Percentiles rank a stretch among this genome's conserved stretches.
Evolutionary conservation across 2,888 invertebrate species (phyloP).

Genomic region (Pyrocoelia pectoralis): DNA sequence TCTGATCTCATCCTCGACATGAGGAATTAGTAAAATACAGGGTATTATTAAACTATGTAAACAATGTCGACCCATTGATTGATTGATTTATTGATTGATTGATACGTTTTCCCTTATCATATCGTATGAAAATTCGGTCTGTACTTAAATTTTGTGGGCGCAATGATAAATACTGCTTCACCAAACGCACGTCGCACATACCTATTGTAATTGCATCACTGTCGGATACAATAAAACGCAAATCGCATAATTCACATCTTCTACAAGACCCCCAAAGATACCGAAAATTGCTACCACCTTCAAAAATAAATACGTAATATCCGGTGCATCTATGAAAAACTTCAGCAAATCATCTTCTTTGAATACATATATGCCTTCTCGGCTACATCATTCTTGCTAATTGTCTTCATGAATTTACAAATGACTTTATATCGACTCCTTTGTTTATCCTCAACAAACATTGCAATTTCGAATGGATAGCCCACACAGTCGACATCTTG

Average conservation of each 20-base stretch:
- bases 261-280: conserved; percentile 13
- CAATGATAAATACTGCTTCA: conserved; percentile 32
- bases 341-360: conserved; percentile 16
- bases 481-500: neutral
- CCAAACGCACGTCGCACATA: too few species aligned
- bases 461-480: conserved; percentile 12
- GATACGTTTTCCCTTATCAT: neutral
- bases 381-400: conserved; percentile 11
- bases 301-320: conserved; percentile 21
- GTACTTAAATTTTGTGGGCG: conserved; percentile 30
- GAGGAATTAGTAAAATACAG: too few species aligned
- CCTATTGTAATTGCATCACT: neutral
- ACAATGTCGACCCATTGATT: too few species aligned
- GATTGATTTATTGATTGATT: too few species aligned
- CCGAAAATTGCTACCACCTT: conserved; percentile 18
- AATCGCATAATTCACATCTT: conserved; percentile 17
- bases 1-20: too few species aligned
- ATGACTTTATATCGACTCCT: neutral
- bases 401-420: conserved; percentile 7
- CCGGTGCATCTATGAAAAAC: conserved; percentile 18
- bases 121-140: conserved; percentile 13
- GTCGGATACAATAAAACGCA: neutral
- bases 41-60: too few species aligned
- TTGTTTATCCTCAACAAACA: too few species aligned
- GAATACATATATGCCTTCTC: conserved; percentile 21